A percentile compares a stretch with the other conserved stretches of the same genome.
These are phyloP conservation scores for Gymnocheta viridis DNA, from an alignment of 2,888 invertebrate species.

Conservation along the genomic window DNA sequence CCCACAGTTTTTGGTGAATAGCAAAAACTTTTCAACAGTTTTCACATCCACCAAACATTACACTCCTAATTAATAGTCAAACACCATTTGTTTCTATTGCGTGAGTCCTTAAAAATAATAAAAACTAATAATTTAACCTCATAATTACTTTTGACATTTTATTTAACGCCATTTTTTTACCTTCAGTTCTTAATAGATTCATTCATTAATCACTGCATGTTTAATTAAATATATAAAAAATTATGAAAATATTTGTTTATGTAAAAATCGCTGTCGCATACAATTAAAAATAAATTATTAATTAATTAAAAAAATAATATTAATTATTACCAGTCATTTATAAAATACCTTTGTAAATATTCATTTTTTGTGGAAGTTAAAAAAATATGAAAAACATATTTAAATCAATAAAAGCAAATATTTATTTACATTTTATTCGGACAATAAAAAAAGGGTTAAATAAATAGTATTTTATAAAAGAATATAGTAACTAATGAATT, in stretches of 20 bases:
- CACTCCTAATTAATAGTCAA: not conserved
- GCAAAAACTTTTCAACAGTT: too few relatives aligned
- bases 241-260: slow-evolving; percentile 20
- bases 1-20: too few relatives aligned
- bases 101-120: not conserved
- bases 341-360: slow-evolving; percentile 38
- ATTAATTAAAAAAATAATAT: slow-evolving; percentile 9
- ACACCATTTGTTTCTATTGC: not conserved
- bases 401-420: slow-evolving; percentile 44
- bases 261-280: slow-evolving; percentile 25
- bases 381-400: not conserved
- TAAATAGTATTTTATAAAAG: not conserved
- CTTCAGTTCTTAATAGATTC: slow-evolving; percentile 10
- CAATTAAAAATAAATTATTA: slow-evolving; percentile 40
- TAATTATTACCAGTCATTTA: slow-evolving; percentile 30
- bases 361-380: not conserved
- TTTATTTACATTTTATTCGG: slow-evolving; percentile 1
- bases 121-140: not conserved
- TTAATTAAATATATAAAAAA: slow-evolving; percentile 21
- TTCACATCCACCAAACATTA: too few relatives aligned
- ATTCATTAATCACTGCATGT: slow-evolving; percentile 31
- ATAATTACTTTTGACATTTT: slow-evolving; percentile 39
- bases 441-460: not conserved
- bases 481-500: not conserved
- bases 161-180: not conserved